Percentiles rank a stretch among this genome's conserved stretches.
Evolutionary conservation across 53 echinoderm and acorn worm species (phyloP).

Genomic region (Astropecten irregularis): DNA sequence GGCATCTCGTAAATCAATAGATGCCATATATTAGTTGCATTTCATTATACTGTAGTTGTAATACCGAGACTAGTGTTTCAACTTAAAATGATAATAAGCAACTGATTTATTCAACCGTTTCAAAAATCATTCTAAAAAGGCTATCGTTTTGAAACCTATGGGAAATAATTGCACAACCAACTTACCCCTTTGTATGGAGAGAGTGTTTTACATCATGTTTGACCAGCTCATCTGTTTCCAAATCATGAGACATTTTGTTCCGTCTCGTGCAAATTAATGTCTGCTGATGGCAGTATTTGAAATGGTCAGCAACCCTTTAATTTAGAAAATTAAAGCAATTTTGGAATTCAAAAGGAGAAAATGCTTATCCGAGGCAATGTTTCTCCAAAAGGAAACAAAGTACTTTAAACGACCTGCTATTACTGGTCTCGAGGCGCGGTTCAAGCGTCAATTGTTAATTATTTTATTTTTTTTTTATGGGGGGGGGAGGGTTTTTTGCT

Average conservation of each 20-base stretch:
- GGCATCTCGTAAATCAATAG: constrained; percentile 56
- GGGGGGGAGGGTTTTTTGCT: too few relatives aligned
- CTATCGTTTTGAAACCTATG: constrained; percentile 48
- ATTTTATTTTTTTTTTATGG: too few relatives aligned
- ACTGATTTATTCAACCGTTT: constrained; percentile 60
- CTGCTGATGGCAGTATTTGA: background rate
- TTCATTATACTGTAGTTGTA: constrained; percentile 48
- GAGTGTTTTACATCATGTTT: too few relatives aligned
- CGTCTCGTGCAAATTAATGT: too few relatives aligned
- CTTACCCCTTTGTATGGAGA: too few relatives aligned
- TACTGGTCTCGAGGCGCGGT: too few relatives aligned
- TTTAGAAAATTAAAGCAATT: constrained; percentile 33
- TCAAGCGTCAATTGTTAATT: too few relatives aligned
- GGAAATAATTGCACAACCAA: constrained; percentile 29
- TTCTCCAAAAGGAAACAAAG: too few relatives aligned
- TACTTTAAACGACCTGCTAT: constrained; percentile 43
- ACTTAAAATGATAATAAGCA: constrained; percentile 67
- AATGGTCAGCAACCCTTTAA: constrained; percentile 20
- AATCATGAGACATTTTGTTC: too few relatives aligned
- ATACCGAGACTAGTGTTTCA: constrained; percentile 56
- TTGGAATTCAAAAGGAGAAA: constrained; percentile 22
- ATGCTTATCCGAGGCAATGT: constrained; percentile 34
- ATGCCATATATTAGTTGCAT: constrained; percentile 59
- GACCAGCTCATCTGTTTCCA: too few relatives aligned
- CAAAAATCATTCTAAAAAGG: constrained; percentile 60